phyloP scores from a whole-genome alignment of 1,140 invertebrate genomes.

The Cyclargus thomasi region DNA sequence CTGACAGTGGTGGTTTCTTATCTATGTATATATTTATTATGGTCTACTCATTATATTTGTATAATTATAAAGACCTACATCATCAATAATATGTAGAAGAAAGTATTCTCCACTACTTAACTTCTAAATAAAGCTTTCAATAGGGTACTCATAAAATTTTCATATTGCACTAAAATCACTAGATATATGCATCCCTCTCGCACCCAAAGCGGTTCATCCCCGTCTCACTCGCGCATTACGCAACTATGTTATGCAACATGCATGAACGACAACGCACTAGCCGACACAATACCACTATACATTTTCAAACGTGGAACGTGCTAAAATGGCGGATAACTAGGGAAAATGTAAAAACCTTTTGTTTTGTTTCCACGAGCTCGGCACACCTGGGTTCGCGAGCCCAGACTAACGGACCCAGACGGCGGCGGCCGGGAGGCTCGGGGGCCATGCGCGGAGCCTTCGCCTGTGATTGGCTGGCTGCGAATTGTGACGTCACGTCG shows the following conservation, averaged over 20 bases:
- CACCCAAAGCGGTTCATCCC: slow-evolving; percentile 24
- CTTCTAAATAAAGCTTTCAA: background rate
- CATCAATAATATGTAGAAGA: no score
- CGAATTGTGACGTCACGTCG: slow-evolving; percentile 51
- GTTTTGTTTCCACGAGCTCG: slow-evolving; percentile 48
- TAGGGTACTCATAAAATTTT: background rate
- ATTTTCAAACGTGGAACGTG: slow-evolving; percentile 28
- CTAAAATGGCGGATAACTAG: slow-evolving; percentile 37
- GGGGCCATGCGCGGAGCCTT: slow-evolving; percentile 49
- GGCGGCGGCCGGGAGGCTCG: slow-evolving; percentile 36
- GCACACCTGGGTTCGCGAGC: slow-evolving; percentile 65
- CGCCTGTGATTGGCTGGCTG: slow-evolving; percentile 36
- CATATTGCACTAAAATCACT: slow-evolving; percentile 22
- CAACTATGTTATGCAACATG: slow-evolving; percentile 25
- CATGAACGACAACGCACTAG: slow-evolving; percentile 24
- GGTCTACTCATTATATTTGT: no score
- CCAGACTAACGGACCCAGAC: slow-evolving; percentile 50
- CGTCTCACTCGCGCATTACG: slow-evolving; percentile 40
- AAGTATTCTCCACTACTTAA: no score
- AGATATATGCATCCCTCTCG: slow-evolving; percentile 27
- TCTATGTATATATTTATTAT: no score
- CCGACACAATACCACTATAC: slow-evolving; percentile 24
- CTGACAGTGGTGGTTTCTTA: no score
- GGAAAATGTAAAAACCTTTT: slow-evolving; percentile 53
- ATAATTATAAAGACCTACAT: no score